These are phyloP conservation scores for Phaedon cochleariae DNA, from an alignment of 2,888 invertebrate species.

Conservation along the genomic window DNA sequence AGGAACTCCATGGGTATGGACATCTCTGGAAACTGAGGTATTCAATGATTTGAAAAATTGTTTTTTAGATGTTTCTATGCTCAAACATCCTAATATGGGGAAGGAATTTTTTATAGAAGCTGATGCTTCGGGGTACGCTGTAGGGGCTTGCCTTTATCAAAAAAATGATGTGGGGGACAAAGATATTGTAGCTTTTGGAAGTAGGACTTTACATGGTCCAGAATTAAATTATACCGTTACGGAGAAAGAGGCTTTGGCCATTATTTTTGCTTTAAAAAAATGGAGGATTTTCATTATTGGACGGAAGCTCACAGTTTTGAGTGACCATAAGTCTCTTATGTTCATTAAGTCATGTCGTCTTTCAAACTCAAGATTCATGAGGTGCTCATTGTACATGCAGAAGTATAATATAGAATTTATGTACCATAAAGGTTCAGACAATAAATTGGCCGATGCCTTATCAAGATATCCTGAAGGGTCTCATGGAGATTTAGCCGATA, in stretches of 20 bases:
- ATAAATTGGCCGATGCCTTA: constrained; percentile 25
- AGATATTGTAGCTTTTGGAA: constrained; percentile 20
- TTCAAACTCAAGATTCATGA: constrained; percentile 21
- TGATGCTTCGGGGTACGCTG: not conserved
- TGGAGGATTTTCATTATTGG: constrained; percentile 23
- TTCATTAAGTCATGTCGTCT: constrained; percentile 25
- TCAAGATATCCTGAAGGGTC: constrained; percentile 21
- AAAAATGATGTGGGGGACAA: not conserved
- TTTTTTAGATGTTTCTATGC: constrained; percentile 14
- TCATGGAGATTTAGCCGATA: not conserved
- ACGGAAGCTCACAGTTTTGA: constrained; percentile 8
- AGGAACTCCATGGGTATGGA: constrained; percentile 20
- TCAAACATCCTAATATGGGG: constrained; percentile 27
- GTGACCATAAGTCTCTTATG: constrained; percentile 26
- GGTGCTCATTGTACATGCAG: constrained; percentile 33
- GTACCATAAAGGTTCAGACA: constrained; percentile 26
- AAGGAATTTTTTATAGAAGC: constrained; percentile 11
- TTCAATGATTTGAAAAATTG: constrained; percentile 23
- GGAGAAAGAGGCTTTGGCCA: constrained; percentile 24
- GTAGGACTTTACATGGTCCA: constrained; percentile 19
- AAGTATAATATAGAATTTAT: constrained; percentile 22
- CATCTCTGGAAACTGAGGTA: not conserved
- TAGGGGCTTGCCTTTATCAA: constrained; percentile 16
- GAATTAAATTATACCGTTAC: not conserved
- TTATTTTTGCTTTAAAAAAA: constrained; percentile 17